Percentiles rank a stretch among this genome's conserved stretches.
Conservation (phyloP, 2,888 invertebrate genomes). For the Polymixis flavicincta region DNA sequence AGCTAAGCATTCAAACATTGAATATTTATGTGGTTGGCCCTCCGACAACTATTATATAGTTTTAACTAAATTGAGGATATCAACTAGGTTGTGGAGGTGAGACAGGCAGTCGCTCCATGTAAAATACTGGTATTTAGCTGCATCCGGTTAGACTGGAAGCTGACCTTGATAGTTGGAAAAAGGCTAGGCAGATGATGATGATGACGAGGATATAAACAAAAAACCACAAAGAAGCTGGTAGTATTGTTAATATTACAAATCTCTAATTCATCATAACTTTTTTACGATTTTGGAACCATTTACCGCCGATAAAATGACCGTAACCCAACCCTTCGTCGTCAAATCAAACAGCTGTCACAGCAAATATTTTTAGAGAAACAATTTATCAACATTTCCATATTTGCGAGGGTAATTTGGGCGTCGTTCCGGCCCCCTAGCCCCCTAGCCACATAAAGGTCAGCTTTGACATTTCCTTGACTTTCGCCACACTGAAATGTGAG, state of each 20-base stretch:
- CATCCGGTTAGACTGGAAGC: too few relatives aligned
- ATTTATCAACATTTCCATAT: slow-evolving; percentile 80
- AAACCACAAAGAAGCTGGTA: neutral
- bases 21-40: neutral
- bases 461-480: slow-evolving; percentile 79
- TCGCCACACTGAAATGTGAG: slow-evolving; percentile 72
- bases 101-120: too few relatives aligned
- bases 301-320: slow-evolving; percentile 10
- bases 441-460: slow-evolving; percentile 75
- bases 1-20: neutral
- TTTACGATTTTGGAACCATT: slow-evolving; percentile 1
- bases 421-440: slow-evolving; percentile 45
- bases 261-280: neutral
- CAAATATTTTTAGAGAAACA: slow-evolving; percentile 69
- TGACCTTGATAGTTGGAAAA: too few relatives aligned
- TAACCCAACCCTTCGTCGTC: slow-evolving; percentile 24
- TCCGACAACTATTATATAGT: neutral
- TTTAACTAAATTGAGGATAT: neutral
- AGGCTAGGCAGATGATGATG: too few relatives aligned
- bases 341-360: slow-evolving; percentile 48
- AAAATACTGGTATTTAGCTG: too few relatives aligned
- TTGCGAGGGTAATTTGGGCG: slow-evolving; percentile 71
- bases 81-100: too few relatives aligned
- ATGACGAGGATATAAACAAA: too few relatives aligned
- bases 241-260: neutral